Percentiles rank a stretch among this genome's conserved stretches.
These are phyloP conservation scores for Adelphocoris suturalis DNA, from an alignment of 2,888 invertebrate species.

Conservation along the genomic window DNA sequence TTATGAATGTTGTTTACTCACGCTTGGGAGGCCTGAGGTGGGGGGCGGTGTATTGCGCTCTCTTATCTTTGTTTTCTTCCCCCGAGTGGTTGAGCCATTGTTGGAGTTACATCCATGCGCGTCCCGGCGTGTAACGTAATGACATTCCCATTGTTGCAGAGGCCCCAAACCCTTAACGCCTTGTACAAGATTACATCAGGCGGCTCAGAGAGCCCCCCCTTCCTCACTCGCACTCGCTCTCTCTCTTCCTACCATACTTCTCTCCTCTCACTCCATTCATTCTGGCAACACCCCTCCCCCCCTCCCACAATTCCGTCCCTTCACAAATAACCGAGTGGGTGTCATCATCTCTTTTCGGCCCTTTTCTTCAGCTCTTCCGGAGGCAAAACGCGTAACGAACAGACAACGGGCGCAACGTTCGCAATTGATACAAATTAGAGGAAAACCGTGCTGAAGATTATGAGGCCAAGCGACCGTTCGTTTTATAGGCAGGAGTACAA, in stretches of 20 bases:
- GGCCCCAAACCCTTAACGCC: conserved; percentile 40
- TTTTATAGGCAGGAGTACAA: no score
- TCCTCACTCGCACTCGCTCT: background rate
- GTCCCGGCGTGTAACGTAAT: conserved; percentile 52
- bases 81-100: conserved; percentile 34
- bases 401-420: background rate
- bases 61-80: conserved; percentile 54
- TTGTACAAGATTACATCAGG: conserved; percentile 52
- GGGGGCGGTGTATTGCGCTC: conserved; percentile 20
- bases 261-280: background rate
- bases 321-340: conserved; percentile 43
- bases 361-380: background rate
- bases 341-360: conserved; percentile 11
- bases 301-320: background rate
- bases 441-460: background rate
- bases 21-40: background rate
- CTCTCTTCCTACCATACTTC: background rate
- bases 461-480: no score
- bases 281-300: background rate
- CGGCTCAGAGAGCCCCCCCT: background rate
- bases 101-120: conserved; percentile 52
- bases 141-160: conserved; percentile 50
- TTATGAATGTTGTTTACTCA: conserved; percentile 23
- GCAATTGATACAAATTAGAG: background rate
- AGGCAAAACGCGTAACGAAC: background rate